phyloP scores from a whole-genome alignment of 2,888 invertebrate species.

The Eupithecia abbreviata region DNA sequence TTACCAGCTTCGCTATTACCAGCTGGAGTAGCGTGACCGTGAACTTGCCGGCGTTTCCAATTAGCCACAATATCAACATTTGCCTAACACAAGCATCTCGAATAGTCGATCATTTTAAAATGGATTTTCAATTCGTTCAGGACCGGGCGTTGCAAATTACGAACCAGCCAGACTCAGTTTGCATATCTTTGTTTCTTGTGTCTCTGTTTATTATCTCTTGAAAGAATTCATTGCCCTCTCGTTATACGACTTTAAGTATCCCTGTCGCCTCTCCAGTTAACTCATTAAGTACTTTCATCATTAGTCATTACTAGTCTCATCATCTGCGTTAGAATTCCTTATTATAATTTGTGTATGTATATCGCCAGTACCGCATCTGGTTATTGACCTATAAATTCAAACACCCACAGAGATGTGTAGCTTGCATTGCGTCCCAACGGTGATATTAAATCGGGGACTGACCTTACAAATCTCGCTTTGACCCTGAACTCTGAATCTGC shows the following conservation, averaged over 20 bases:
- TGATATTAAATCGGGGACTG: slow-evolving; percentile 6
- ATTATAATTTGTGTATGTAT: neutral
- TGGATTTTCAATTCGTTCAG: neutral
- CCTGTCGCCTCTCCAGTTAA: neutral
- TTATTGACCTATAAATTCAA: slow-evolving; percentile 4
- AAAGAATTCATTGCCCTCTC: neutral
- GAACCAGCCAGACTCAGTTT: slow-evolving; percentile 5
- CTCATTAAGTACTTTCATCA: slow-evolving; percentile 1
- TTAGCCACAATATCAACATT: slow-evolving; percentile 19
- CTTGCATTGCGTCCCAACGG: neutral
- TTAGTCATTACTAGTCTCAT: neutral
- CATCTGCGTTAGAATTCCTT: neutral
- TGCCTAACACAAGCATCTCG: slow-evolving; percentile 10
- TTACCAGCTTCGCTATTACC: neutral
- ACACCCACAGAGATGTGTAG: slow-evolving; percentile 4
- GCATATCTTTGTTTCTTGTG: neutral
- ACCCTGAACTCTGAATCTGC: slow-evolving; percentile 52
- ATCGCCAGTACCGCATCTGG: neutral
- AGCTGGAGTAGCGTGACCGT: slow-evolving; percentile 10
- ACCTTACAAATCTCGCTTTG: slow-evolving; percentile 18
- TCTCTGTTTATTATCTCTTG: neutral
- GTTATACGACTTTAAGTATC: neutral
- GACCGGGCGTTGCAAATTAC: slow-evolving; percentile 1
- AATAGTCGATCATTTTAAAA: neutral
- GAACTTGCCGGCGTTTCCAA: slow-evolving; percentile 24